These are phyloP conservation scores for Nothobranchius kuhntae DNA, from an alignment of 2,113 vertebrate genomes.

Conservation along the genomic window DNA sequence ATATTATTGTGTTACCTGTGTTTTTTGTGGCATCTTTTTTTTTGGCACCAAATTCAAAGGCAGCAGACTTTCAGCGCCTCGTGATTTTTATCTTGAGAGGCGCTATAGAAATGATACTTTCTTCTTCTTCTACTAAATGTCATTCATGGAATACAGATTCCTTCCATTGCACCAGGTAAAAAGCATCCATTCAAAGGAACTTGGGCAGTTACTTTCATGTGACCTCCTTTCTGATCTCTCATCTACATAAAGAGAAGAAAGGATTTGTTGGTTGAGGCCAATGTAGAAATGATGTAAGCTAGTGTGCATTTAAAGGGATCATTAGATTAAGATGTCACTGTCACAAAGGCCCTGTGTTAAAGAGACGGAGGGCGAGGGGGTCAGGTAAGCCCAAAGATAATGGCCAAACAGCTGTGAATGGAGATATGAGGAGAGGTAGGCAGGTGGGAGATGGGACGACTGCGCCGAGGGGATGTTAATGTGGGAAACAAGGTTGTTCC, in stretches of 20 bases:
- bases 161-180: slow-evolving; percentile 46
- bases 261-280: slow-evolving; percentile 36
- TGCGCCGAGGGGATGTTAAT: slow-evolving; percentile 50
- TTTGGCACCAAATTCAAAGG: too few species aligned
- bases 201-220: slow-evolving; percentile 17
- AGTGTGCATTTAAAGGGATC: slow-evolving; percentile 61
- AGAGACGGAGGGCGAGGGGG: slow-evolving; percentile 54
- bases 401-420: slow-evolving; percentile 62
- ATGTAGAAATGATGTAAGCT: slow-evolving; percentile 68
- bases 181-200: slow-evolving; percentile 33
- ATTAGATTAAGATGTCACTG: slow-evolving; percentile 73
- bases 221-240: slow-evolving; percentile 6
- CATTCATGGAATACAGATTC: slow-evolving; percentile 18
- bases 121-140: background rate
- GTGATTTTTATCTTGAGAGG: too few species aligned
- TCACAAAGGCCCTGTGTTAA: slow-evolving; percentile 62
- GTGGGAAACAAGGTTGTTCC: slow-evolving; percentile 56
- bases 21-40: too few species aligned
- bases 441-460: slow-evolving; percentile 62
- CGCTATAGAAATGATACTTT: too few species aligned
- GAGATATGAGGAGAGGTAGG: slow-evolving; percentile 64
- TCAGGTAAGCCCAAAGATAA: slow-evolving; percentile 63
- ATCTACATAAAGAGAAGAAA: slow-evolving; percentile 34
- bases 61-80: too few species aligned
- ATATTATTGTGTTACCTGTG: too few species aligned